Evolutionary conservation across 2,113 vertebrate species (phyloP).

Genomic region (Peromyscus polionotus): DNA sequence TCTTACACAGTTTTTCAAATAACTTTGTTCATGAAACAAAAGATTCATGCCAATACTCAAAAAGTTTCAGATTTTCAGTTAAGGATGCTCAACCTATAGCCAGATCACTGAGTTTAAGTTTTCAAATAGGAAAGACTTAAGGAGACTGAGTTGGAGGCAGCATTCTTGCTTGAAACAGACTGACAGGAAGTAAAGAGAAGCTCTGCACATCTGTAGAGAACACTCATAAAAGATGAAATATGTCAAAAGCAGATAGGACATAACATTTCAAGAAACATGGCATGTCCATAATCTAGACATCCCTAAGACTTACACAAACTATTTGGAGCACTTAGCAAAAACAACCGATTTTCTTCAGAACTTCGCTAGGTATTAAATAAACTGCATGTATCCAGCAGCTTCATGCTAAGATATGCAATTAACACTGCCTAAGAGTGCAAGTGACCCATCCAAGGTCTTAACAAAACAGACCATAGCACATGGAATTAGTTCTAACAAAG

Average conservation of each 20-base stretch:
- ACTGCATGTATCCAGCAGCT: background rate
- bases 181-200: conserved; percentile 10
- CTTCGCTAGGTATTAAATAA: background rate
- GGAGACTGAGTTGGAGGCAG: background rate
- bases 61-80: background rate
- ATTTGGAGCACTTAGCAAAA: background rate
- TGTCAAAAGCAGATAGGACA: background rate
- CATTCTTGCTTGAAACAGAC: background rate
- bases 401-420: background rate
- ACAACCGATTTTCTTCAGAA: conserved; percentile 14
- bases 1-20: background rate
- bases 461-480: background rate
- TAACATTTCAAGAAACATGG: background rate
- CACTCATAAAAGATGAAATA: background rate
- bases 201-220: background rate
- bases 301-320: background rate
- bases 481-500: background rate
- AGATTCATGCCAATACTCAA: background rate
- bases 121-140: conserved; percentile 30
- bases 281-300: background rate
- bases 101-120: background rate
- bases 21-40: background rate
- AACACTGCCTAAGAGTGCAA: background rate
- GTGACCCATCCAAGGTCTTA: background rate
- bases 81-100: background rate